These are phyloP conservation scores for Mythimna lalbum DNA, from an alignment of 2,888 invertebrate species.

Conservation along the genomic window DNA sequence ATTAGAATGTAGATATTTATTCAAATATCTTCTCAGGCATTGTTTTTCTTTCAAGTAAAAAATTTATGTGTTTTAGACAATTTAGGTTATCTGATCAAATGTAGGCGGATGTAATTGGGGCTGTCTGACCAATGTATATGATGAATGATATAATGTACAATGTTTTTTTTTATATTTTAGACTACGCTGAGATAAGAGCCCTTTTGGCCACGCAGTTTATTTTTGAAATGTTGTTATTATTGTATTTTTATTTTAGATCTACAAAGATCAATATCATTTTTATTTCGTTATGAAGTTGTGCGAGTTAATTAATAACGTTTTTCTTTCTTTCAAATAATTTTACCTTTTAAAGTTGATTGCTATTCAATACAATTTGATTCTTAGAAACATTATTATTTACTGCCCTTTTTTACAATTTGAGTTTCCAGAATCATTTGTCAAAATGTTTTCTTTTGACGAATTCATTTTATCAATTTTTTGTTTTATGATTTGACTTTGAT, in stretches of 20 bases:
- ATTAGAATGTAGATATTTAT: neutral
- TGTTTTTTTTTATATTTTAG: too few species aligned
- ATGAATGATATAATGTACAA: too few species aligned
- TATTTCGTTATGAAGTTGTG: too few species aligned
- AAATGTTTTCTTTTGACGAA: slow-evolving; percentile 22
- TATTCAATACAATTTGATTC: neutral
- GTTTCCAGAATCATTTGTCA: neutral
- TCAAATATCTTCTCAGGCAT: too few species aligned
- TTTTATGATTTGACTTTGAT: slow-evolving; percentile 6
- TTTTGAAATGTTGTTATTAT: too few species aligned
- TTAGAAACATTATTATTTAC: neutral
- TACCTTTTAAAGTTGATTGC: neutral
- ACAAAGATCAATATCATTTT: too few species aligned
- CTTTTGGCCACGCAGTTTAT: too few species aligned
- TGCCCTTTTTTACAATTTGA: neutral
- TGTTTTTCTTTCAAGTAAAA: neutral
- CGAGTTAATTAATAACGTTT: too few species aligned
- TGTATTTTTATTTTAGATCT: too few species aligned
- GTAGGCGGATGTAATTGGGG: too few species aligned
- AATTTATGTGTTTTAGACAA: neutral
- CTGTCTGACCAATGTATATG: too few species aligned
- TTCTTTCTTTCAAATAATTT: neutral
- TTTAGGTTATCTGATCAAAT: neutral
- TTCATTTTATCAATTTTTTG: slow-evolving; percentile 22
- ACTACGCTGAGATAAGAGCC: too few species aligned